phyloP scores from a whole-genome alignment of 2,888 invertebrate genomes.

The Euphydryas editha region DNA sequence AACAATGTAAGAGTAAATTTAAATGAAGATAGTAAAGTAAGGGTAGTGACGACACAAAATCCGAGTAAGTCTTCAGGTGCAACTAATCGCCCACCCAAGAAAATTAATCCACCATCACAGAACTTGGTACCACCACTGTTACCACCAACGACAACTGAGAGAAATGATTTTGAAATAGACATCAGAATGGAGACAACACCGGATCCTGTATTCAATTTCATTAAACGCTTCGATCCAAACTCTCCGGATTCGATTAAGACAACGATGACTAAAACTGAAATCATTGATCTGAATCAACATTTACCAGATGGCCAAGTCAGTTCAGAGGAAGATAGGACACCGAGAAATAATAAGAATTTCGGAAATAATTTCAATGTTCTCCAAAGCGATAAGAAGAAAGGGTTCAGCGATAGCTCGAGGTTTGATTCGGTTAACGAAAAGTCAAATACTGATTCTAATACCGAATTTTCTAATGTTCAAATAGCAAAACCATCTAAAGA shows the following conservation, averaged over 20 bases:
- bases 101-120: slow-evolving; percentile 55
- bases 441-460: slow-evolving; percentile 45
- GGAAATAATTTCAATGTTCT: slow-evolving; percentile 62
- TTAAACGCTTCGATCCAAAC: slow-evolving; percentile 77
- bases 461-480: slow-evolving; percentile 33
- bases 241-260: slow-evolving; percentile 67
- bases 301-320: slow-evolving; percentile 68
- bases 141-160: slow-evolving; percentile 52
- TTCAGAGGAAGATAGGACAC: slow-evolving; percentile 69
- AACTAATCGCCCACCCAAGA: slow-evolving; percentile 26
- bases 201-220: slow-evolving; percentile 71
- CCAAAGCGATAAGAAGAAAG: slow-evolving; percentile 58
- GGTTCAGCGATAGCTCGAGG: slow-evolving; percentile 52
- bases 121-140: slow-evolving; percentile 59
- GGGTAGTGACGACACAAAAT: slow-evolving; percentile 15
- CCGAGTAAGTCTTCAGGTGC: neutral
- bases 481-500: slow-evolving; percentile 60
- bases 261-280: slow-evolving; percentile 71
- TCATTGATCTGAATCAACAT: slow-evolving; percentile 67
- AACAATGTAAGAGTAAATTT: slow-evolving; percentile 16
- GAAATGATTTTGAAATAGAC: slow-evolving; percentile 53
- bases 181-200: slow-evolving; percentile 51
- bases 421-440: slow-evolving; percentile 66
- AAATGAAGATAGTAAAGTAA: slow-evolving; percentile 12
- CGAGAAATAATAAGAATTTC: slow-evolving; percentile 62